Percentiles rank a stretch among this genome's conserved stretches.
These are phyloP conservation scores for Caenorhabditis sp. DNA, from an alignment of 2,888 invertebrate species.

Conservation along the genomic window DNA sequence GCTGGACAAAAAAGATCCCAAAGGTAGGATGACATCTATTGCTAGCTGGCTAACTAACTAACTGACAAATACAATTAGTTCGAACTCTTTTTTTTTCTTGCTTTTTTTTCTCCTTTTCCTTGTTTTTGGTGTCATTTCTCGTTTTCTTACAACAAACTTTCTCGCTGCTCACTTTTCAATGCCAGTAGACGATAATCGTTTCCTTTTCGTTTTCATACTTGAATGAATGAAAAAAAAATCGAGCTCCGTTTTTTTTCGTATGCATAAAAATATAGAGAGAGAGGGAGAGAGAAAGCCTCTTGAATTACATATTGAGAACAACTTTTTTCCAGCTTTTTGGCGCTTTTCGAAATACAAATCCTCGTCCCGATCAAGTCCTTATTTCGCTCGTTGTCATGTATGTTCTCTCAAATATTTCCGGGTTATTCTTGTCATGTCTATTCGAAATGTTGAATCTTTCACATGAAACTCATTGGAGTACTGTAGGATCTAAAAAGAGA, in stretches of 20 bases:
- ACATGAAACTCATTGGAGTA: too few relatives aligned
- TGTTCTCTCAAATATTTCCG: not conserved
- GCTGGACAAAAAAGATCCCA: conserved; percentile 25
- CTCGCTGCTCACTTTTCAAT: not conserved
- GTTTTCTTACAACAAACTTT: conserved; percentile 4
- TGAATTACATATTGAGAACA: conserved; percentile 16
- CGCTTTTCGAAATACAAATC: not conserved
- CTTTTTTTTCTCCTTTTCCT: not conserved
- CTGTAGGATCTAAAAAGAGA: too few relatives aligned
- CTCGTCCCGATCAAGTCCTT: not conserved
- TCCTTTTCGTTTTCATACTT: conserved; percentile 1
- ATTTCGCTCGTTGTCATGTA: conserved; percentile 6
- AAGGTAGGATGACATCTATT: not conserved
- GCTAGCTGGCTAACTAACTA: conserved; percentile 6
- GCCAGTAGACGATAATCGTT: conserved; percentile 11
- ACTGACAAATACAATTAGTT: conserved; percentile 4
- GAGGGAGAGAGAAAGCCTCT: not conserved
- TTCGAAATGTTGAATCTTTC: not conserved
- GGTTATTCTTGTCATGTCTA: not conserved
- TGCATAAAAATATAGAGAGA: conserved; percentile 4
- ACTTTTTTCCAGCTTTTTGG: conserved; percentile 4
- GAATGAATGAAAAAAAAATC: not conserved
- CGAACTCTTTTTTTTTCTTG: conserved; percentile 8
- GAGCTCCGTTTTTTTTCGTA: conserved; percentile 5
- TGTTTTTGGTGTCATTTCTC: conserved; percentile 6